phyloP scores from a whole-genome alignment of 2,113 vertebrate species.

The Sprattus sprattus region DNA sequence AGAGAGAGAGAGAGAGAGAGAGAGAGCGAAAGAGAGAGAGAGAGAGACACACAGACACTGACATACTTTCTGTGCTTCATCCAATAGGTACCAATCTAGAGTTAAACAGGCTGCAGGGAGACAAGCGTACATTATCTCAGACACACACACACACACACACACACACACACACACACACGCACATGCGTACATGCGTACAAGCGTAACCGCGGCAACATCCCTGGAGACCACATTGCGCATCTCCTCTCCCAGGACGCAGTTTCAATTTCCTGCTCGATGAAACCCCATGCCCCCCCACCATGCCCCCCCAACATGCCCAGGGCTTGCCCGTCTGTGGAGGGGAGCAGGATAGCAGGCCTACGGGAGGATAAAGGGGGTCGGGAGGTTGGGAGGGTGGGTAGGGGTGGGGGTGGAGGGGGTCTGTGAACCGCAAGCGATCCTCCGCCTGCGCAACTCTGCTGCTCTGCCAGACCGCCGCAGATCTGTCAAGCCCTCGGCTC shows the following conservation, averaged over 20 bases:
- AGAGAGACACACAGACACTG: not conserved
- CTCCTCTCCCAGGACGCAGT: conserved; percentile 9
- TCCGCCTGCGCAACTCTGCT: not conserved
- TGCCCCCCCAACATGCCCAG: not conserved
- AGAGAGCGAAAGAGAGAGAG: too few species aligned
- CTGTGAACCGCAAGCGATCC: not conserved
- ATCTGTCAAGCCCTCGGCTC: not conserved
- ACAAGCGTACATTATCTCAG: not conserved
- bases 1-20: too few species aligned
- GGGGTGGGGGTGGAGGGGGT: not conserved
- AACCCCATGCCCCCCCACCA: not conserved
- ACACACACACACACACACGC: too few species aligned
- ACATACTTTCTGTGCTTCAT: not conserved
- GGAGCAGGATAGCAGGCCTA: not conserved
- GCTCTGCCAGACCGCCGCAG: not conserved
- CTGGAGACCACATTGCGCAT: not conserved
- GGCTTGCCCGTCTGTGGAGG: not conserved
- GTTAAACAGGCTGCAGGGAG: too few species aligned
- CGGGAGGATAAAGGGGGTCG: not conserved
- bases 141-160: too few species aligned
- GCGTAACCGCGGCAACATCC: not conserved
- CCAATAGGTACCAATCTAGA: not conserved
- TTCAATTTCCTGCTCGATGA: conserved; percentile 7
- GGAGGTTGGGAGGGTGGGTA: not conserved
- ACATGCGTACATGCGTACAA: not conserved